Evolutionary conservation across 2,113 vertebrate species (phyloP).

Genomic region (Hemicordylus capensis): DNA sequence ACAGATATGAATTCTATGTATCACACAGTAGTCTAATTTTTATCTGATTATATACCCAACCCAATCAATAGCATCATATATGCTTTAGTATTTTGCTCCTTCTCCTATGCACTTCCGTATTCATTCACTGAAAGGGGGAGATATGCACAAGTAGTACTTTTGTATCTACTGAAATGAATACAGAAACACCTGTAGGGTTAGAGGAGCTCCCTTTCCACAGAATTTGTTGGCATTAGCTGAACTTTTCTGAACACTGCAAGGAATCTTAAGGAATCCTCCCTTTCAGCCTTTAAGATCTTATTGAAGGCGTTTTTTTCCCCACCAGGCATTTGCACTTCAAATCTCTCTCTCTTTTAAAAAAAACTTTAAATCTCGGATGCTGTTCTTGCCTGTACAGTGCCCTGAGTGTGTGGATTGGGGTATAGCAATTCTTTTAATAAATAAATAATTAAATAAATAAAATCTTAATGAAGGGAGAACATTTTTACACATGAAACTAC

Average conservation of each 20-base stretch:
- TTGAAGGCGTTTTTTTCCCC: too few relatives aligned
- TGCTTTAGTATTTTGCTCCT: background rate
- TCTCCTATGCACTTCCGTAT: background rate
- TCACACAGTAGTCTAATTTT: constrained; percentile 35
- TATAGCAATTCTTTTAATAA: too few relatives aligned
- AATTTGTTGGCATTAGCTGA: background rate
- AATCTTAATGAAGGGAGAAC: constrained; percentile 12
- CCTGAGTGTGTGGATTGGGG: too few relatives aligned
- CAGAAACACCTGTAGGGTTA: background rate
- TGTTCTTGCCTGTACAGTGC: too few relatives aligned
- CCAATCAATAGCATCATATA: background rate
- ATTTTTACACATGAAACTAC: background rate
- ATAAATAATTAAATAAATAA: too few relatives aligned
- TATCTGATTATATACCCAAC: background rate
- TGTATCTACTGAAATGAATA: background rate
- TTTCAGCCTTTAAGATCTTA: too few relatives aligned
- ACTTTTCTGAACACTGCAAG: background rate
- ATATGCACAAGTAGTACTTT: background rate
- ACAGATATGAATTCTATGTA: background rate
- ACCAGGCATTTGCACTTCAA: too few relatives aligned
- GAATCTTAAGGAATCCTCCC: too few relatives aligned
- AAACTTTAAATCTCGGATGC: too few relatives aligned
- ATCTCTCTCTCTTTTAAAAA: too few relatives aligned
- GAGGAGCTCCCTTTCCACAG: background rate
- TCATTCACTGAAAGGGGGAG: background rate